Evolutionary conservation across 2,797 vertebrate species (phyloP).

Genomic region (Avahi laniger): DNA sequence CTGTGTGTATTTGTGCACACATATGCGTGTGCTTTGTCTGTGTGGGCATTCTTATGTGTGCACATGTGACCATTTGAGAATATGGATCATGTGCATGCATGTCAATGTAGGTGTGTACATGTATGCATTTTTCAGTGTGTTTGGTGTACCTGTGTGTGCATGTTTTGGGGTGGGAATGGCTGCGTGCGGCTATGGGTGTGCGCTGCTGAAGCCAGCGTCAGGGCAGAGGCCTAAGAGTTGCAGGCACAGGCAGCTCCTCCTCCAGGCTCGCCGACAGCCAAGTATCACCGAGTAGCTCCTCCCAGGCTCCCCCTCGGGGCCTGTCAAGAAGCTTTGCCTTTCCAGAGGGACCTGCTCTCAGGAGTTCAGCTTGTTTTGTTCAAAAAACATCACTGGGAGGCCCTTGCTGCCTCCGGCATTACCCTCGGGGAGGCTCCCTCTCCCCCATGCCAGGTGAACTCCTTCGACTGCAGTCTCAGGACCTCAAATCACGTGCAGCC

Average conservation of each 20-base stretch:
- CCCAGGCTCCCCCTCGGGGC: neutral
- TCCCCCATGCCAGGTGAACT: neutral
- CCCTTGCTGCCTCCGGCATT: neutral
- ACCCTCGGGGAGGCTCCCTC: neutral
- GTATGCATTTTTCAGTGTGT: neutral
- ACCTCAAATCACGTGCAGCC: neutral
- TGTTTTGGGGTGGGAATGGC: neutral
- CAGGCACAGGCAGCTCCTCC: neutral
- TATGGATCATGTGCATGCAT: neutral
- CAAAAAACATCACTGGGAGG: neutral
- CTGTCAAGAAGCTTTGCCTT: conserved; percentile 3
- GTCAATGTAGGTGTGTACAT: neutral
- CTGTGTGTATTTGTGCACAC: neutral
- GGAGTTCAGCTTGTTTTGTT: conserved; percentile 64
- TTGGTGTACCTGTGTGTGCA: neutral
- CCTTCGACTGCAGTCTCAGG: neutral
- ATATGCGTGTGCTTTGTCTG: neutral
- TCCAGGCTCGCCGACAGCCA: neutral
- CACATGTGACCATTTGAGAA: neutral
- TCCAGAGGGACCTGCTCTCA: conserved; percentile 50
- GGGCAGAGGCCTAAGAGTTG: neutral
- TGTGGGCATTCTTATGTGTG: neutral
- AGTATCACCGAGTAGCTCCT: neutral
- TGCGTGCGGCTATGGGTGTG: neutral
- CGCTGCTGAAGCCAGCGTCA: neutral